A percentile compares a stretch with the other conserved stretches of the same genome.
Conservation (phyloP, 2,888 invertebrate species). For the Apamea epomidion region DNA sequence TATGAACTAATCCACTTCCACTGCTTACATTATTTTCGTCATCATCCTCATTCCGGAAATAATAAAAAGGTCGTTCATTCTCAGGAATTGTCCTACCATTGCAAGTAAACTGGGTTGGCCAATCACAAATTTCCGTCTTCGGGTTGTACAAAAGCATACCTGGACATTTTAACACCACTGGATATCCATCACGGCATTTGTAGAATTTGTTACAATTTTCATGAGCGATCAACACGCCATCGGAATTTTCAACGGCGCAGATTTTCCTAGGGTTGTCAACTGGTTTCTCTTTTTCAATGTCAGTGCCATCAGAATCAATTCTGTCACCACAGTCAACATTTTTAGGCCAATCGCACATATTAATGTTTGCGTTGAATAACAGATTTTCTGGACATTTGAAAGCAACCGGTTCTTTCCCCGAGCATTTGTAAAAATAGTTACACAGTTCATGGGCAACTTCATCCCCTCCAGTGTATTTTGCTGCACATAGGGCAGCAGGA, state of each 20-base stretch:
- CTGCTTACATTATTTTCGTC: background rate
- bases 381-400: conserved; percentile 65
- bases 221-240: conserved; percentile 71
- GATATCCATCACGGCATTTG: conserved; percentile 68
- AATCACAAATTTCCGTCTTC: conserved; percentile 70
- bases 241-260: conserved; percentile 68
- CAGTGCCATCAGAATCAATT: conserved; percentile 27
- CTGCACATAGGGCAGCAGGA: conserved; percentile 62
- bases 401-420: conserved; percentile 62
- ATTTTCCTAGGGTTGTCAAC: conserved; percentile 64
- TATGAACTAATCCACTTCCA: background rate
- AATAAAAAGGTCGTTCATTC: background rate
- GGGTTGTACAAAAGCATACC: conserved; percentile 70
- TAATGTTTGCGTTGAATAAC: conserved; percentile 61
- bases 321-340: conserved; percentile 68
- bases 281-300: conserved; percentile 28
- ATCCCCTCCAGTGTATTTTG: conserved; percentile 60
- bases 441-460: conserved; percentile 73
- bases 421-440: conserved; percentile 73
- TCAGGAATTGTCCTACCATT: conserved; percentile 64
- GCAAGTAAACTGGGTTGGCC: conserved; percentile 74
- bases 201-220: conserved; percentile 74
- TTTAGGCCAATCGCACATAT: conserved; percentile 66
- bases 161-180: conserved; percentile 68
- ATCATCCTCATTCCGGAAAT: background rate